Percentiles rank a stretch among this genome's conserved stretches.
Conservation (phyloP, 2,797 vertebrate species). For the Catostomus latipinnis region DNA sequence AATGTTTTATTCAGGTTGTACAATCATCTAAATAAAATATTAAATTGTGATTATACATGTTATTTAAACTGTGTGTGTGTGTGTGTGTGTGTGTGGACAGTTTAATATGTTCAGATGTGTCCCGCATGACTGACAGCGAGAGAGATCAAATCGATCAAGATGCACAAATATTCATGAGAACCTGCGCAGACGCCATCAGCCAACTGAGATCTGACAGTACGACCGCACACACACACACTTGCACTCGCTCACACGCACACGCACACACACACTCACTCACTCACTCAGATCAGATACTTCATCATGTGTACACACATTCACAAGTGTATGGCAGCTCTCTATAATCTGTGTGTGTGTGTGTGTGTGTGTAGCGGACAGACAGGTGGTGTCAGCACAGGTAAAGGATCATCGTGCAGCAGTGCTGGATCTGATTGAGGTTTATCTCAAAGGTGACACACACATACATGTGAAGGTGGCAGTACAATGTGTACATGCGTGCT, state of each 20-base stretch:
- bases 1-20: too few relatives aligned
- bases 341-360: constrained; percentile 10
- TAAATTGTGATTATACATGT: too few relatives aligned
- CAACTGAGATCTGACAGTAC: constrained; percentile 90
- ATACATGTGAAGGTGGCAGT: neutral
- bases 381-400: constrained; percentile 83
- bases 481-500: neutral
- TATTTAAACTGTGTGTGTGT: neutral
- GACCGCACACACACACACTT: neutral
- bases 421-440: constrained; percentile 89
- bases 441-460: constrained; percentile 85
- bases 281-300: neutral
- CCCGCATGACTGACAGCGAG: constrained; percentile 91
- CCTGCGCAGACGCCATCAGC: constrained; percentile 93
- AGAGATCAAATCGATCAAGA: constrained; percentile 98
- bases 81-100: constrained; percentile 69
- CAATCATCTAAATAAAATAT: too few relatives aligned
- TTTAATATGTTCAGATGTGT: constrained; percentile 87
- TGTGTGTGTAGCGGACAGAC: constrained; percentile 82
- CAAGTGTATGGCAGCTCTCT: neutral
- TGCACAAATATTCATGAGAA: constrained; percentile 95
- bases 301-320: neutral
- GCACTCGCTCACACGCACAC: neutral
- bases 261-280: too few relatives aligned
- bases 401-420: constrained; percentile 90